A percentile compares a stretch with the other conserved stretches of the same genome.
Evolutionary conservation across 2,888 invertebrate species (phyloP).

Genomic region (Drosophila fungiperda): DNA sequence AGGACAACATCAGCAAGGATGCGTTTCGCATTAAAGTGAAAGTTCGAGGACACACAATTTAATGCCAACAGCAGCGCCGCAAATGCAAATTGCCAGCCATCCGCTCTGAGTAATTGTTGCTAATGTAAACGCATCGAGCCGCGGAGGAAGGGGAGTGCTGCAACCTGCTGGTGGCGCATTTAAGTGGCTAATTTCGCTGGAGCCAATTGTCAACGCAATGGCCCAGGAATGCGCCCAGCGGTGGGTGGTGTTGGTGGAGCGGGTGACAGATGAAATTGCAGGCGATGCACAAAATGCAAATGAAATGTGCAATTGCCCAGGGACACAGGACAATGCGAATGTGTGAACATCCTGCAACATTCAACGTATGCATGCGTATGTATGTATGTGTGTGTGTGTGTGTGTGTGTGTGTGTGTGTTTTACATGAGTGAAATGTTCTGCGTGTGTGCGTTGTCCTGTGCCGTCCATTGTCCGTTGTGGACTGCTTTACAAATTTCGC

Average conservation of each 20-base stretch:
- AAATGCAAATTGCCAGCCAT: slow-evolving; percentile 64
- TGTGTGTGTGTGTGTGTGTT: slow-evolving; percentile 25
- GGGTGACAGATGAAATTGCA: slow-evolving; percentile 76
- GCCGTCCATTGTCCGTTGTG: slow-evolving; percentile 18
- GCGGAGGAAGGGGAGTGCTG: background rate
- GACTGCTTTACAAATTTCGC: slow-evolving; percentile 79
- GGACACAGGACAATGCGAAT: slow-evolving; percentile 64
- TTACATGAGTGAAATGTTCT: slow-evolving; percentile 75
- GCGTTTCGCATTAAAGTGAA: slow-evolving; percentile 69
- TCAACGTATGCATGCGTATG: slow-evolving; percentile 6
- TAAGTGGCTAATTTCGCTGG: slow-evolving; percentile 80
- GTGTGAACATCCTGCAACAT: slow-evolving; percentile 69
- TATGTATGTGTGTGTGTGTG: background rate
- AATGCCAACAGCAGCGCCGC: slow-evolving; percentile 38
- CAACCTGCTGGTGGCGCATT: slow-evolving; percentile 50
- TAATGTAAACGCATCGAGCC: slow-evolving; percentile 63
- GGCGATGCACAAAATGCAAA: slow-evolving; percentile 80
- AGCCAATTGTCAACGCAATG: slow-evolving; percentile 62
- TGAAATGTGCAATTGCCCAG: slow-evolving; percentile 67
- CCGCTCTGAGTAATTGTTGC: slow-evolving; percentile 80
- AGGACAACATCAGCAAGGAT: slow-evolving; percentile 40
- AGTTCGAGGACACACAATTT: slow-evolving; percentile 54
- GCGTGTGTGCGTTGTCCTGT: slow-evolving; percentile 21
- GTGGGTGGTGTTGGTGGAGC: background rate
- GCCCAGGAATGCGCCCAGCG: slow-evolving; percentile 50